phyloP scores from a whole-genome alignment of 1,140 invertebrate genomes.

The Tribolium madens region DNA sequence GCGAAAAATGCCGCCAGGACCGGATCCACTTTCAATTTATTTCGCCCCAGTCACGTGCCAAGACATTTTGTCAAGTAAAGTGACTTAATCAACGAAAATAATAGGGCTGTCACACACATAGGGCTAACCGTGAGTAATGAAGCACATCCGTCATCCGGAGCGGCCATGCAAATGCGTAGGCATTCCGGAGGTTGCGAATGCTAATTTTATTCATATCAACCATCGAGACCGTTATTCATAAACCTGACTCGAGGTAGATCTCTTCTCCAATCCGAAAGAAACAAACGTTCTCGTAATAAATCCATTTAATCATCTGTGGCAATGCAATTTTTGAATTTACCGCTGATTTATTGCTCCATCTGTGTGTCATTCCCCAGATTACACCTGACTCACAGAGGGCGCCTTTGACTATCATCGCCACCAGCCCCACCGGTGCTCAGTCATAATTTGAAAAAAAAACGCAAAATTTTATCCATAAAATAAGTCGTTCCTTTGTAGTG shows the following conservation, averaged over 20 bases:
- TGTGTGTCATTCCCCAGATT: background rate
- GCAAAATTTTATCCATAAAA: background rate
- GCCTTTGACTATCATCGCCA: background rate
- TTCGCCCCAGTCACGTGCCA: constrained; percentile 34
- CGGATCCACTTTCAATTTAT: constrained; percentile 34
- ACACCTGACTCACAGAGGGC: background rate
- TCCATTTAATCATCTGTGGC: background rate
- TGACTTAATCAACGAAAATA: constrained; percentile 48
- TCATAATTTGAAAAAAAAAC: too few species aligned
- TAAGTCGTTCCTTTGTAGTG: constrained; percentile 26
- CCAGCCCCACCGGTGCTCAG: background rate
- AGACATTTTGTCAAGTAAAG: constrained; percentile 47
- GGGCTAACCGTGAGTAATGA: constrained; percentile 46
- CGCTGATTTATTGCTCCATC: background rate
- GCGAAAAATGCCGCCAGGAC: constrained; percentile 10
- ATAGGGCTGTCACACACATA: constrained; percentile 50
- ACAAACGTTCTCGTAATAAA: background rate
- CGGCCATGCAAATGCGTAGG: constrained; percentile 48
- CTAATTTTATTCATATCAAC: constrained; percentile 38
- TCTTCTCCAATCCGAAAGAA: background rate
- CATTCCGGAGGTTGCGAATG: constrained; percentile 33
- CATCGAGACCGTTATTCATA: constrained; percentile 27
- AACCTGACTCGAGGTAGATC: constrained; percentile 1
- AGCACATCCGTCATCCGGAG: constrained; percentile 43
- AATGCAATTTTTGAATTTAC: background rate